Percentiles rank a stretch among this genome's conserved stretches.
phyloP scores from a whole-genome alignment of 92 coral and sea anemone genomes.

The Heteractis magnifica region DNA sequence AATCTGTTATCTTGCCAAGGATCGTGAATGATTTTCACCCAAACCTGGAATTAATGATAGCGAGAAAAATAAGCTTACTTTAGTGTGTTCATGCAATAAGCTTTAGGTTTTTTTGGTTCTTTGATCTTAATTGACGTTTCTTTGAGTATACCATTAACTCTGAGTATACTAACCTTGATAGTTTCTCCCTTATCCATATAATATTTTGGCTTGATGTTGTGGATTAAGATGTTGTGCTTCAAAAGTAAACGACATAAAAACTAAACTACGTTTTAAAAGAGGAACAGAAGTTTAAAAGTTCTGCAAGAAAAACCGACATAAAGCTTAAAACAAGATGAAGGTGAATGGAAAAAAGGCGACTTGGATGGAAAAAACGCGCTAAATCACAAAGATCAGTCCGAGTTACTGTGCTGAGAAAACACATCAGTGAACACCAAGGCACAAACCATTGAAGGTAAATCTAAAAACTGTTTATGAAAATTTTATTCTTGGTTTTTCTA shows the following conservation, averaged over 20 bases:
- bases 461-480: too few species aligned
- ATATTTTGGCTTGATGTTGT: conserved; percentile 61
- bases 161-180: conserved; percentile 56
- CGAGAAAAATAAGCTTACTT: background rate
- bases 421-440: too few species aligned
- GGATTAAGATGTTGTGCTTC: conserved; percentile 69
- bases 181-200: conserved; percentile 78
- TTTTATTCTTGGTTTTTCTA: too few species aligned
- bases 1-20: conserved; percentile 96
- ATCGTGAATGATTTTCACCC: conserved; percentile 81
- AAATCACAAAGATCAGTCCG: too few species aligned
- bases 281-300: background rate
- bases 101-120: background rate
- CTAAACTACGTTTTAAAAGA: background rate
- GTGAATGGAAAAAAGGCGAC: too few species aligned
- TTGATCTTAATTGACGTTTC: background rate
- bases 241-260: background rate
- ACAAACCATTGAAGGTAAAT: too few species aligned
- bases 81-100: background rate
- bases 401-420: too few species aligned
- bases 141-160: too few species aligned
- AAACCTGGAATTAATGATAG: conserved; percentile 44
- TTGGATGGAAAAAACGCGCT: too few species aligned
- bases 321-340: too few species aligned
- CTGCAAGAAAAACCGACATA: background rate